Conservation (phyloP, 2,888 invertebrate species). For the Laothoe populi region DNA sequence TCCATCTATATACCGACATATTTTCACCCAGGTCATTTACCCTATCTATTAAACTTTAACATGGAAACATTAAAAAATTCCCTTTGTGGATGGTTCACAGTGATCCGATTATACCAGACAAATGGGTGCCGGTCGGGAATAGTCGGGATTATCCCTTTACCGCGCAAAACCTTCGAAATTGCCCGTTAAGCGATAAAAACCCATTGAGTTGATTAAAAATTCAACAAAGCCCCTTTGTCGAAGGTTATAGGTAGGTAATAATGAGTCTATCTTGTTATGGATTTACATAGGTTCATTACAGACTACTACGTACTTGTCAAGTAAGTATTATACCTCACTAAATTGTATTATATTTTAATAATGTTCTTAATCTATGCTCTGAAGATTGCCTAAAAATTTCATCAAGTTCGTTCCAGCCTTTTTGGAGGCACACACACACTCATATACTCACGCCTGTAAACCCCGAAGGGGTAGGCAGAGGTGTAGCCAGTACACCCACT, state of each 20-base stretch:
- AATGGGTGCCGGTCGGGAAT: conserved; percentile 28
- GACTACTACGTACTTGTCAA: too few species aligned
- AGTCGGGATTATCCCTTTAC: conserved; percentile 31
- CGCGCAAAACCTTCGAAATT: conserved; percentile 32
- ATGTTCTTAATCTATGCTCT: too few species aligned
- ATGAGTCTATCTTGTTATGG: background rate
- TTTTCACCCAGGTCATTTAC: background rate
- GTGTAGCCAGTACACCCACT: too few species aligned
- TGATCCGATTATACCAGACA: conserved; percentile 33
- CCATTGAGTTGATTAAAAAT: conserved; percentile 29
- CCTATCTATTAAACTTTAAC: background rate
- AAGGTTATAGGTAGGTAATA: background rate
- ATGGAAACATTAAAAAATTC: conserved; percentile 1
- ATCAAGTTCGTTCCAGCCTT: too few species aligned
- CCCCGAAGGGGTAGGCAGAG: too few species aligned
- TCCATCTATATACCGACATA: background rate
- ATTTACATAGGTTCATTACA: background rate
- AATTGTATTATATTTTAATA: too few species aligned
- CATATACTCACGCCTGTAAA: too few species aligned
- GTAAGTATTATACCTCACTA: too few species aligned
- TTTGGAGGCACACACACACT: too few species aligned
- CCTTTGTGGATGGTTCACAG: conserved; percentile 12
- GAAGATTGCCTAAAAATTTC: too few species aligned
- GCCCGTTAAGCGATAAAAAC: conserved; percentile 33
- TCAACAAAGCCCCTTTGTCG: conserved; percentile 26